phyloP scores from a whole-genome alignment of 2,888 invertebrate species.

The Lasius platythorax region DNA sequence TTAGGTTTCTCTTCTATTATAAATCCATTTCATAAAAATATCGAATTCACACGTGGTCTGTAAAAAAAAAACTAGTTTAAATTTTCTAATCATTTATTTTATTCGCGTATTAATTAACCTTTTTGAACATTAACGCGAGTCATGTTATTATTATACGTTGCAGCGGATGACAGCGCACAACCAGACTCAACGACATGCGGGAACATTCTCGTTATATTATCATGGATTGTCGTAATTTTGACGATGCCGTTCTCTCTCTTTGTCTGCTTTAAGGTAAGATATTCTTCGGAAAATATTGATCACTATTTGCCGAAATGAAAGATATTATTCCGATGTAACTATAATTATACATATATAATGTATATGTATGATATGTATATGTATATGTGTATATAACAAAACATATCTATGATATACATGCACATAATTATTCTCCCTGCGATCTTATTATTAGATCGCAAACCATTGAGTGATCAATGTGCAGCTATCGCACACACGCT shows the following conservation, averaged over 20 bases:
- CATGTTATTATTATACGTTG: constrained; percentile 72
- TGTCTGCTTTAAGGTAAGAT: constrained; percentile 96
- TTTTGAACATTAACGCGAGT: not conserved
- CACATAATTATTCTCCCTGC: not conserved
- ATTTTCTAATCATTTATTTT: not conserved
- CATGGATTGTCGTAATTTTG: constrained; percentile 93
- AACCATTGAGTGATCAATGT: not conserved
- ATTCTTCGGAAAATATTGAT: not conserved
- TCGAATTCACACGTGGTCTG: not conserved
- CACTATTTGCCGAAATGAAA: not conserved
- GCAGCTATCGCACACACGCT: not conserved
- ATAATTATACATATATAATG: not conserved
- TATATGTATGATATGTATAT: constrained; percentile 20
- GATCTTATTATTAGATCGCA: constrained; percentile 32
- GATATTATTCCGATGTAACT: constrained; percentile 20
- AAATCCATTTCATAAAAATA: not conserved
- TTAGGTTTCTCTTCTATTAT: not conserved
- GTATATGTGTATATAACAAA: not conserved
- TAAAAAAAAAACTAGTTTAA: not conserved
- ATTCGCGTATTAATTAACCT: not conserved
- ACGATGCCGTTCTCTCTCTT: constrained; percentile 97
- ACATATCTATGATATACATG: not conserved
- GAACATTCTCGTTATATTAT: constrained; percentile 92
- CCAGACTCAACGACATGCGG: constrained; percentile 92
- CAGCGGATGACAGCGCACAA: constrained; percentile 89